Conservation (phyloP, 2,113 vertebrate genomes). For the Theristicus caerulescens region DNA sequence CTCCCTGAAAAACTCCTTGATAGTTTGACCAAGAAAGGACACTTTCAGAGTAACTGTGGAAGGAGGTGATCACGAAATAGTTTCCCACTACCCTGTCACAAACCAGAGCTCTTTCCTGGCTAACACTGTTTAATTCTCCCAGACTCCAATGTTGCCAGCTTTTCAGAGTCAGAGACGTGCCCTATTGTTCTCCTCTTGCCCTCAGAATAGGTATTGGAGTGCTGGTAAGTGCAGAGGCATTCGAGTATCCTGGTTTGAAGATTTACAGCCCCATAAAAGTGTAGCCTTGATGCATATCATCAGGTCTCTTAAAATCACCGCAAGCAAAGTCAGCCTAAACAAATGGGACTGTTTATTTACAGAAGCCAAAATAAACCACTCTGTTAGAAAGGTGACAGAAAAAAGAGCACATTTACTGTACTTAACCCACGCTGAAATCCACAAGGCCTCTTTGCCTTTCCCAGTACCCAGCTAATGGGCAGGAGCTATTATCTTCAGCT, state of each 20-base stretch:
- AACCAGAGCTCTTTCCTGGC: neutral
- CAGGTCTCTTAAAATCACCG: neutral
- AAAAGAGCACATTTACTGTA: neutral
- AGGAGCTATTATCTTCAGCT: neutral
- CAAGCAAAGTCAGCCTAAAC: neutral
- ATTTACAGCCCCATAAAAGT: neutral
- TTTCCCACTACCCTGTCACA: neutral
- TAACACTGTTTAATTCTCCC: neutral
- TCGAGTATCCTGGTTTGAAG: neutral
- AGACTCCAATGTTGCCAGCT: neutral
- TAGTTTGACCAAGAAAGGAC: neutral
- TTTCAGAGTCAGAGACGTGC: neutral
- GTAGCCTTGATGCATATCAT: neutral
- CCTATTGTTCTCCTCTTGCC: neutral
- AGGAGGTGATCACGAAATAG: neutral
- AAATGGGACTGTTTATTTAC: neutral
- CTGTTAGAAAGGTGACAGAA: neutral
- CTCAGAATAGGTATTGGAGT: neutral
- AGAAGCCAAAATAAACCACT: neutral
- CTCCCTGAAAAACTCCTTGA: neutral
- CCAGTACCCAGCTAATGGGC: rapidly evolving
- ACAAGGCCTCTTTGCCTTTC: neutral
- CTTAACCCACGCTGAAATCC: neutral
- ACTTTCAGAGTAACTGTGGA: neutral
- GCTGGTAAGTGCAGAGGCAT: neutral